A percentile compares a stretch with the other conserved stretches of the same genome.
These are phyloP conservation scores for Conistra vaccinii DNA, from an alignment of 2,888 invertebrate species.

Conservation along the genomic window DNA sequence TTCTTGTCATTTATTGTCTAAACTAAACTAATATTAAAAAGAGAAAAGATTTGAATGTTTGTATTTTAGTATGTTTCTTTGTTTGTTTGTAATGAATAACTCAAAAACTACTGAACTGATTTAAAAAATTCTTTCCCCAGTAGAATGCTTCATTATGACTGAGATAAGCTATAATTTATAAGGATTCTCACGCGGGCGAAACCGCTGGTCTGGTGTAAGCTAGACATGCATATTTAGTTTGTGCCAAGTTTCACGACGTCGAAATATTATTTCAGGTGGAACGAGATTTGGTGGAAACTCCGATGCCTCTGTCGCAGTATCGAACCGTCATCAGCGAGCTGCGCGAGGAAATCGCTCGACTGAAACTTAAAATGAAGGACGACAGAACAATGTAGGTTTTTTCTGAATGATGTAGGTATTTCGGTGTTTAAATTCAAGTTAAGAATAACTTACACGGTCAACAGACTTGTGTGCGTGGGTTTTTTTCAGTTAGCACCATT, in stretches of 20 bases:
- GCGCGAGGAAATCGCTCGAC: slow-evolving; percentile 95
- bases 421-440: slow-evolving; percentile 7
- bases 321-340: slow-evolving; percentile 95
- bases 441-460: not conserved
- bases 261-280: slow-evolving; percentile 88
- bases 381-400: slow-evolving; percentile 89
- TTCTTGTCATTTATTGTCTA: not conserved
- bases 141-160: too few species aligned
- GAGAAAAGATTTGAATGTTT: too few species aligned
- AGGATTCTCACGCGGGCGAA: too few species aligned
- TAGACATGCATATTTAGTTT: not conserved
- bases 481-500: not conserved
- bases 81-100: too few species aligned
- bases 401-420: slow-evolving; percentile 4
- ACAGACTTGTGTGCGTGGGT: not conserved
- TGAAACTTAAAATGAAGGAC: slow-evolving; percentile 95
- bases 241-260: not conserved
- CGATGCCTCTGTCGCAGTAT: slow-evolving; percentile 96
- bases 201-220: too few species aligned
- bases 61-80: too few species aligned
- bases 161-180: too few species aligned
- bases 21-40: too few species aligned
- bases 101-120: too few species aligned
- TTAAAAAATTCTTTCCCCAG: too few species aligned
- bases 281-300: slow-evolving; percentile 92